A percentile compares a stretch with the other conserved stretches of the same genome.
These are phyloP conservation scores for Odontothrips loti DNA, from an alignment of 2,888 invertebrate species.

Conservation along the genomic window DNA sequence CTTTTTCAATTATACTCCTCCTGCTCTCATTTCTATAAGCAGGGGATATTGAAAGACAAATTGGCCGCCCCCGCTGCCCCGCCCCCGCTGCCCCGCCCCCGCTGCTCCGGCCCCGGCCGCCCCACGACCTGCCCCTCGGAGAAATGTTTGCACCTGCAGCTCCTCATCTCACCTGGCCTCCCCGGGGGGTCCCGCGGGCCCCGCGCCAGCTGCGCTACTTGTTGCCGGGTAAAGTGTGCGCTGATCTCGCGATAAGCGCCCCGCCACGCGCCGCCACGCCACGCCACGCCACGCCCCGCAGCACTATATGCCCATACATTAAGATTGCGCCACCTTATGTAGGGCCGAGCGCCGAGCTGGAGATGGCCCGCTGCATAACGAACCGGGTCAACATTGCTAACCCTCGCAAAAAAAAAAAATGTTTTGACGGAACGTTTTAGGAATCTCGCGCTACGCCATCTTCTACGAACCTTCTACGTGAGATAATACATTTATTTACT, in stretches of 20 bases:
- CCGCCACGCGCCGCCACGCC: background rate
- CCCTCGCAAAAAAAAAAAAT: no score
- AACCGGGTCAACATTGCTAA: no score
- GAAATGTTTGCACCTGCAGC: background rate
- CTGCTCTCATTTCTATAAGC: no score
- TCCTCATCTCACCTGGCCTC: background rate
- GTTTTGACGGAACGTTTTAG: no score
- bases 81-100: no score
- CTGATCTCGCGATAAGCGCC: background rate
- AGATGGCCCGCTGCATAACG: no score
- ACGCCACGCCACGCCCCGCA: background rate
- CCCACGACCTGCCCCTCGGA: background rate
- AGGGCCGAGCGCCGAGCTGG: no score
- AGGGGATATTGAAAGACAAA: no score
- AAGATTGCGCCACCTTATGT: background rate
- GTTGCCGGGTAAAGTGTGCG: slow-evolving; percentile 3
- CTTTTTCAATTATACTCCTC: no score
- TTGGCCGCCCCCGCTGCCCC: background rate
- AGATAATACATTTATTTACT: no score
- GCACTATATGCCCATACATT: background rate
- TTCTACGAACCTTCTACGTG: no score
- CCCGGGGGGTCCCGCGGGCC: background rate
- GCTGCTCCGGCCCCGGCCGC: background rate
- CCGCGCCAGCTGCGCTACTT: slow-evolving; percentile 11
- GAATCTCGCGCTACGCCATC: no score